These are phyloP conservation scores for Camptogramma bilineatum DNA, from an alignment of 2,888 invertebrate species.

Conservation along the genomic window DNA sequence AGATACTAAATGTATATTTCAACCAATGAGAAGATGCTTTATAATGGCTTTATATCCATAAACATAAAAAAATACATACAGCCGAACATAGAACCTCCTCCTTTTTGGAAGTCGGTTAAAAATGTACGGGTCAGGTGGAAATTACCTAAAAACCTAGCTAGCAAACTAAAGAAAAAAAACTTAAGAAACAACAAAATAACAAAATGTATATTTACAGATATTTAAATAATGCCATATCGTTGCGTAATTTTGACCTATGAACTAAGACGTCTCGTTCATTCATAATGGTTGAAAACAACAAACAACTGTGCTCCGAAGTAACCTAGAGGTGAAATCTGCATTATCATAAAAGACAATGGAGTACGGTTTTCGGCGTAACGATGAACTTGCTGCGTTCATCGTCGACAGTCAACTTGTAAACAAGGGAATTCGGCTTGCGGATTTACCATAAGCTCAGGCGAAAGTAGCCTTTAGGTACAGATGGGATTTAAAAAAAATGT, in stretches of 20 bases:
- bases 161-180: no score
- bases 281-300: slow-evolving; percentile 22
- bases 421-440: slow-evolving; percentile 1
- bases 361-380: slow-evolving; percentile 22
- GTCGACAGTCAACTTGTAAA: not conserved
- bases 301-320: slow-evolving; percentile 25
- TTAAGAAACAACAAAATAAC: not conserved
- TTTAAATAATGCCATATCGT: slow-evolving; percentile 25
- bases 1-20: no score
- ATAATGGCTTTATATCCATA: no score
- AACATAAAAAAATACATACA: no score
- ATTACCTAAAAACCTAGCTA: no score
- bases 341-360: slow-evolving; percentile 31
- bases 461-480: not conserved
- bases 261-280: slow-evolving; percentile 29
- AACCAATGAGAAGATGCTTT: no score
- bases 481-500: no score
- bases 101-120: no score
- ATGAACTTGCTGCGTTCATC: slow-evolving; percentile 5
- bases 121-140: no score
- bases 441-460: not conserved
- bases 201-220: slow-evolving; percentile 5
- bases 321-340: slow-evolving; percentile 26
- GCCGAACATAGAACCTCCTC: no score
- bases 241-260: slow-evolving; percentile 29